phyloP scores from a whole-genome alignment of 1,140 invertebrate genomes.

The Rhysida immarginata region DNA sequence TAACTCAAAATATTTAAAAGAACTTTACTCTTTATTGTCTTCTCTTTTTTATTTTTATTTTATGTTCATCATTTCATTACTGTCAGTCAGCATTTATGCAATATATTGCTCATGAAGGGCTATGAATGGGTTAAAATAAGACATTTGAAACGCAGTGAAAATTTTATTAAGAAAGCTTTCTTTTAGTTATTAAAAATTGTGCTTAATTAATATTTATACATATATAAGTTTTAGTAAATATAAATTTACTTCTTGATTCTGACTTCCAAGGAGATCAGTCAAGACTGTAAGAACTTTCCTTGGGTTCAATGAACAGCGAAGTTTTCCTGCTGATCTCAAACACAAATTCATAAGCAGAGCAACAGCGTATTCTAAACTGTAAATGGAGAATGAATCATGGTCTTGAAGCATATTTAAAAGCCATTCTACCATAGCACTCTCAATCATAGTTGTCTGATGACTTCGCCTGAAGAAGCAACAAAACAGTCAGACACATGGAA shows the following conservation, averaged over 20 bases:
- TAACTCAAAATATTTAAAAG: no score
- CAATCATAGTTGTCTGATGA: slow-evolving; percentile 44
- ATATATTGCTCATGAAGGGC: no score
- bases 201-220: no score
- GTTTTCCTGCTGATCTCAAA: slow-evolving; percentile 36
- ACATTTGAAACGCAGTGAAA: no score
- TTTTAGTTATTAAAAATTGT: no score
- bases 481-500: neutral
- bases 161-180: no score
- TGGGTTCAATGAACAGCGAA: slow-evolving; percentile 19
- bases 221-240: no score
- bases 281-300: slow-evolving; percentile 28
- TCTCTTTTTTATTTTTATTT: no score
- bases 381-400: slow-evolving; percentile 33
- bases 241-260: slow-evolving; percentile 31
- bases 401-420: slow-evolving; percentile 38
- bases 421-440: slow-evolving; percentile 44
- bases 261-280: slow-evolving; percentile 30
- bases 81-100: no score
- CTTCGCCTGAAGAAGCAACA: slow-evolving; percentile 29
- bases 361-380: slow-evolving; percentile 44
- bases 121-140: no score
- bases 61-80: no score
- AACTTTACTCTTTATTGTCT: no score
- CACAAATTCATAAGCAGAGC: slow-evolving; percentile 52